Conservation (phyloP, 2,797 vertebrate genomes). For the Erithacus rubecula region DNA sequence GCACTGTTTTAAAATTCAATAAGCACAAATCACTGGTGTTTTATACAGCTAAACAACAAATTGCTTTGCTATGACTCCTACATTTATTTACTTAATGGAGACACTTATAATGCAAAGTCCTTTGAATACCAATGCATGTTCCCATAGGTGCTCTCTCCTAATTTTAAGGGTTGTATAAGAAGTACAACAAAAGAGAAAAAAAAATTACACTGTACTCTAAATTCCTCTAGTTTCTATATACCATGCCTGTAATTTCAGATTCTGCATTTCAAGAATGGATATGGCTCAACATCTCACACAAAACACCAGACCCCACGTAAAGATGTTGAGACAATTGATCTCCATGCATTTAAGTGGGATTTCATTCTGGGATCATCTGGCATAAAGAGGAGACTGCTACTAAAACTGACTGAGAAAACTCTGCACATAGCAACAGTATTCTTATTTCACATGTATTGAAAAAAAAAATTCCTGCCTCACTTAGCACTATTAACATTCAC, state of each 20-base stretch:
- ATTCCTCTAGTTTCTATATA: neutral
- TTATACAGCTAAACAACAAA: conserved; percentile 50
- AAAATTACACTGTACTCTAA: neutral
- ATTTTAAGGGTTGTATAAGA: neutral
- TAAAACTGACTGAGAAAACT: neutral
- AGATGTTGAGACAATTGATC: neutral
- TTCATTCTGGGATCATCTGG: neutral
- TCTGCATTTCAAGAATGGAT: neutral
- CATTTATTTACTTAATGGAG: conserved; percentile 11
- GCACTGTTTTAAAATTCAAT: conserved; percentile 34
- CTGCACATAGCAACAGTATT: neutral
- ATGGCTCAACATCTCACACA: neutral
- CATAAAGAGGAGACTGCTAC: neutral
- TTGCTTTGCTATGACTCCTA: conserved; percentile 20
- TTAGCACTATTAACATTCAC: neutral
- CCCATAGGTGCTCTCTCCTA: neutral
- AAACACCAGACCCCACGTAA: neutral
- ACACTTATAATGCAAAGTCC: neutral
- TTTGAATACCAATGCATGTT: conserved; percentile 1
- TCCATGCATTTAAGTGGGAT: neutral
- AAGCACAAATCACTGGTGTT: conserved; percentile 59
- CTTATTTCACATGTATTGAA: neutral
- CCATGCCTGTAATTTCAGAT: neutral
- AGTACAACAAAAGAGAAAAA: neutral
- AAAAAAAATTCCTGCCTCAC: neutral